These are phyloP conservation scores for Neosalanx taihuensis DNA, from an alignment of 2,797 vertebrate genomes.

Conservation along the genomic window DNA sequence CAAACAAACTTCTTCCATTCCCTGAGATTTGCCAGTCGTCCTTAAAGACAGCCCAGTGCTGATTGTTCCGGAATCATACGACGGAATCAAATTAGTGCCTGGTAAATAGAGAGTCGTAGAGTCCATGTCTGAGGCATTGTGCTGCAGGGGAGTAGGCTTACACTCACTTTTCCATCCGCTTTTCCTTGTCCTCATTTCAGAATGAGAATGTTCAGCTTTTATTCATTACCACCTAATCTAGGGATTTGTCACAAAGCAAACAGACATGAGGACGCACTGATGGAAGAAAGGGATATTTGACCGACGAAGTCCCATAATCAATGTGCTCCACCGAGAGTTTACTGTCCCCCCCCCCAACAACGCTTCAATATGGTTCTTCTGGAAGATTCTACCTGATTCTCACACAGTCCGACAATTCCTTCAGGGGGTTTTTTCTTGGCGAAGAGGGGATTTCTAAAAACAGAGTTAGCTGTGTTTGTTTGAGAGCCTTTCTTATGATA, in stretches of 20 bases:
- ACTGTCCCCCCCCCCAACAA: slow-evolving; percentile 48
- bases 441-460: slow-evolving; percentile 5
- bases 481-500: slow-evolving; percentile 14
- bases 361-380: slow-evolving; percentile 22
- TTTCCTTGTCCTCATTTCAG: slow-evolving; percentile 50
- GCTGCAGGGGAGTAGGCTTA: slow-evolving; percentile 53
- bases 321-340: slow-evolving; percentile 47
- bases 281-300: slow-evolving; percentile 43
- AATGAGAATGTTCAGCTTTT: slow-evolving; percentile 54
- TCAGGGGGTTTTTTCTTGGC: not conserved
- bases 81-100: slow-evolving; percentile 63
- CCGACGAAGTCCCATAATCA: slow-evolving; percentile 44
- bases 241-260: slow-evolving; percentile 61
- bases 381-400: slow-evolving; percentile 18
- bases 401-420: not conserved
- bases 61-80: slow-evolving; percentile 62
- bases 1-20: slow-evolving; percentile 64
- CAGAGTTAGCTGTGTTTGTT: not conserved
- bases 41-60: slow-evolving; percentile 58
- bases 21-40: slow-evolving; percentile 48
- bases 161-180: slow-evolving; percentile 58
- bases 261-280: slow-evolving; percentile 46
- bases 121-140: slow-evolving; percentile 55
- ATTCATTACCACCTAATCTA: slow-evolving; percentile 64
- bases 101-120: slow-evolving; percentile 60